Percentiles rank a stretch among this genome's conserved stretches.
phyloP scores from a whole-genome alignment of 2,888 invertebrate species.

The Aporophyla nigra region DNA sequence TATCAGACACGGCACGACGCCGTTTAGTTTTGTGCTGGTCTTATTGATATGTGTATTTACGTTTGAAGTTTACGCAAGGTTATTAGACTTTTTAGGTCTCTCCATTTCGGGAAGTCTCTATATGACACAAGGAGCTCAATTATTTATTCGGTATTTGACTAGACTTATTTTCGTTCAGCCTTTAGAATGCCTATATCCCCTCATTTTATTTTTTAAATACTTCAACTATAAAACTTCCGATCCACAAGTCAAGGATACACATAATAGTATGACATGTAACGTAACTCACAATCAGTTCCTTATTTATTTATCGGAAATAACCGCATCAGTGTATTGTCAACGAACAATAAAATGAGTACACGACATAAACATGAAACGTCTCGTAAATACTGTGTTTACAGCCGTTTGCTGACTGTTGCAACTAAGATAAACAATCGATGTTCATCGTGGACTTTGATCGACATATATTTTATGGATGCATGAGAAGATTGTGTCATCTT shows the following conservation, averaged over 20 bases:
- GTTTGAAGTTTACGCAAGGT: too few species aligned
- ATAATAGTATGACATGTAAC: constrained; percentile 2
- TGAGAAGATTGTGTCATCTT: neutral
- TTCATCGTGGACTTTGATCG: constrained; percentile 7
- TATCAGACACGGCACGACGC: too few species aligned
- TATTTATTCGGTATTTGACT: too few species aligned
- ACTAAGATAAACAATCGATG: constrained; percentile 21
- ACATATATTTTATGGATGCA: neutral
- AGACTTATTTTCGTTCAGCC: too few species aligned
- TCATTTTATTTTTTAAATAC: too few species aligned
- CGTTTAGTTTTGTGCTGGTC: too few species aligned
- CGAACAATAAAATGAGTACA: constrained; percentile 36
- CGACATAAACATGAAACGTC: constrained; percentile 13
- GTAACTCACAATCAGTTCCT: neutral
- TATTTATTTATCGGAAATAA: constrained; percentile 36
- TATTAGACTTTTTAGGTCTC: too few species aligned
- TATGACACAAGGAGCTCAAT: too few species aligned
- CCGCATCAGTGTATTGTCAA: constrained; percentile 15
- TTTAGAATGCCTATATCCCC: too few species aligned
- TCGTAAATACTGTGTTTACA: constrained; percentile 42
- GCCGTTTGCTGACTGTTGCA: neutral
- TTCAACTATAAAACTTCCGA: too few species aligned
- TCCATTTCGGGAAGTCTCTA: too few species aligned
- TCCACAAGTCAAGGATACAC: constrained; percentile 22
- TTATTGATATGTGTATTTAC: too few species aligned